Conservation (phyloP, 2,797 vertebrate species). For the Pangasius djambal region DNA sequence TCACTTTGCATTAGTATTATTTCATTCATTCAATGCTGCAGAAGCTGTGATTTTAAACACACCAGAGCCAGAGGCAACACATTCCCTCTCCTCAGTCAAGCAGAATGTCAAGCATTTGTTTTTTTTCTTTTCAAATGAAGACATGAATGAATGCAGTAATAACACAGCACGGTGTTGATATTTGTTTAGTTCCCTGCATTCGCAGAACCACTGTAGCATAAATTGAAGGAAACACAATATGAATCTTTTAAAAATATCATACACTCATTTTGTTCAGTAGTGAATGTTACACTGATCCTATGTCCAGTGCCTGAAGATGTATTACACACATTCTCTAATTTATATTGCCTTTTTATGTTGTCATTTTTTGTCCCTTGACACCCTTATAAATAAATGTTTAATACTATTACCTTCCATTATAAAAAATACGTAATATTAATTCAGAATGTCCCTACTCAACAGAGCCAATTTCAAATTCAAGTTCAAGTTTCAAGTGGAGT, state of each 20-base stretch:
- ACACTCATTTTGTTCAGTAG: background rate
- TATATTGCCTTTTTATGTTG: background rate
- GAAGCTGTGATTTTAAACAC: background rate
- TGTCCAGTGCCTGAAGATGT: background rate
- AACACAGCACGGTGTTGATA: background rate
- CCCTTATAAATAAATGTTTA: background rate
- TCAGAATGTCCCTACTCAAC: background rate
- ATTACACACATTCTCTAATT: background rate
- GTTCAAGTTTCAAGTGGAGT: too few relatives aligned
- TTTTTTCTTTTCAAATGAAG: background rate
- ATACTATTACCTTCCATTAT: background rate
- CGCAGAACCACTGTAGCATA: background rate
- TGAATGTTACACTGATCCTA: background rate
- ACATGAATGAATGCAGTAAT: background rate
- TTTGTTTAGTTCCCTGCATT: background rate
- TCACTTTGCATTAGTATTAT: background rate
- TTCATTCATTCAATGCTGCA: background rate
- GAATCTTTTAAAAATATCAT: background rate
- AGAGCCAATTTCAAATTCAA: background rate
- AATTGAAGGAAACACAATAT: background rate
- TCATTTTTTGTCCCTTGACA: background rate
- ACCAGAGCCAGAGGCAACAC: conserved; percentile 24
- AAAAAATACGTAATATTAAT: background rate
- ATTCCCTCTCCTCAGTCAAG: conserved; percentile 28
- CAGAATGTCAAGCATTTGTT: background rate